Base-by-base conservation (phyloP, 2,888 invertebrate genomes). In the Drosophila subsilvestris region DNA sequence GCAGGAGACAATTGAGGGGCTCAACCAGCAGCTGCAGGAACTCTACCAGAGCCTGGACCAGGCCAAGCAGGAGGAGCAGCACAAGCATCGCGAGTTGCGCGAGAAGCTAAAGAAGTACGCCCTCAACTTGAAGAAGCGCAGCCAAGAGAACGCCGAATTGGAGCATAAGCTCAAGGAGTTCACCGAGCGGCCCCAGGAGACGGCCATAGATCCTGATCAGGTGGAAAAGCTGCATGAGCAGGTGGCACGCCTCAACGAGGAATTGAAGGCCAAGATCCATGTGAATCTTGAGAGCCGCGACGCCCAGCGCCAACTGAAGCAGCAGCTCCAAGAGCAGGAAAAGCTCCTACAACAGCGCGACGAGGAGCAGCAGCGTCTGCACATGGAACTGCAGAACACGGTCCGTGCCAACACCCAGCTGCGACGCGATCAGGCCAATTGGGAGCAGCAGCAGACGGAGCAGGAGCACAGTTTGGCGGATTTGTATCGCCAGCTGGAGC, bases 81-180 rank as follows among this genome's bases (percentile, higher is more conserved):
- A 89, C 8, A 95, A 95, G 87, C 94, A 95, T 75, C 95, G 94
- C 81, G 95, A 95, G 56, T 94, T 96, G 71, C 90, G 95, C 59
- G 96, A 96, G 63, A 96, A 96, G 91, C 93, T 96, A 87, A 97
- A 96, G 87, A 96, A 96, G 86, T 94, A 95, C 82, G 96, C 96
- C 0, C 93, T 95, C 0, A 95, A 94, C 86, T 93, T 96, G 10
- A 97, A 96, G 90, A 96, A 96, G 89, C 96, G 96, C 87, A 93
- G 94, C 0, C 89, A 93, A 0, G 93, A 94, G 73, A 95, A 94
- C 78, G 93, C 94, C 42, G 95, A 96, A 74, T 90, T 96, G 42
- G 95, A 96, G 91, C 90, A 91, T 49, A 94, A 93, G 88, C 89
- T 87, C 76, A 90, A 78, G 88, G 61, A 90, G 69, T 22, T 88